These are phyloP conservation scores for Spinus pinus DNA, from an alignment of 2,797 vertebrate species.

Conservation along the genomic window DNA sequence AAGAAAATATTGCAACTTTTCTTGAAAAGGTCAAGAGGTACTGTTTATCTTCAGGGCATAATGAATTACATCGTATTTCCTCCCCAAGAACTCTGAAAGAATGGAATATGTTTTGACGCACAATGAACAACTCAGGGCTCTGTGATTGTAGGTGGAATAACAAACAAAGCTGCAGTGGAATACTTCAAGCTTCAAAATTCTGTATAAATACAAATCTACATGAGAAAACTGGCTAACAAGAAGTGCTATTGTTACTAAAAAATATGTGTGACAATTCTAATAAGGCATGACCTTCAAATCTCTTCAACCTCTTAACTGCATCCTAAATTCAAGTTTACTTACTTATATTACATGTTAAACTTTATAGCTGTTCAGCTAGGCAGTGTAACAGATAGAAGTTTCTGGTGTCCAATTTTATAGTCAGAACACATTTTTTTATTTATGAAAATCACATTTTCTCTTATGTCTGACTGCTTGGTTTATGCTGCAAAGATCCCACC, in stretches of 20 bases:
- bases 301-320: not conserved
- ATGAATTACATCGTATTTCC: constrained; percentile 51
- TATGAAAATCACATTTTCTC: not conserved
- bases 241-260: not conserved
- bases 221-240: not conserved
- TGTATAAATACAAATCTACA: not conserved
- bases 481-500: not conserved
- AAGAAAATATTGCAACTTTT: constrained; percentile 70
- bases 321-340: constrained; percentile 5
- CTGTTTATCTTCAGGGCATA: constrained; percentile 64
- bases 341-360: not conserved
- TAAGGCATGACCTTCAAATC: not conserved
- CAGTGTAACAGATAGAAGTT: not conserved
- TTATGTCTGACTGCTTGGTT: not conserved
- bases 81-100: constrained; percentile 26
- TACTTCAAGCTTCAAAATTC: constrained; percentile 7
- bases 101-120: constrained; percentile 39
- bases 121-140: not conserved
- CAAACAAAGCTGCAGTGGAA: constrained; percentile 7
- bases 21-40: constrained; percentile 69
- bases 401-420: not conserved
- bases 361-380: not conserved
- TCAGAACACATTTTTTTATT: not conserved
- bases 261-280: not conserved
- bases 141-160: constrained; percentile 15